Evolutionary conservation across 1,140 invertebrate species (phyloP).

Genomic region (Orchestia grillus): DNA sequence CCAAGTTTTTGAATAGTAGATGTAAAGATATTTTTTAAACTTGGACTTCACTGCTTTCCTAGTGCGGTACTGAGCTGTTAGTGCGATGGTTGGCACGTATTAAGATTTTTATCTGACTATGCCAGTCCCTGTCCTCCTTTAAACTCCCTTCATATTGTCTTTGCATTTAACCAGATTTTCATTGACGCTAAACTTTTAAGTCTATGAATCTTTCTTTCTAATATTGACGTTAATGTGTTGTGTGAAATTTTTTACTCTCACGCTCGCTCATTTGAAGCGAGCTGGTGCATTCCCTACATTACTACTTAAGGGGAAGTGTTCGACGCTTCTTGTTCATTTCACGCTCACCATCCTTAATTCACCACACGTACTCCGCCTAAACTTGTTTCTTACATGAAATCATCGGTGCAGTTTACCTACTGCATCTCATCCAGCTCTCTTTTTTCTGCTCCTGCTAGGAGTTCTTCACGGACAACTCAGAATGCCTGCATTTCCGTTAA

Average conservation of each 20-base stretch:
- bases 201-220: not conserved
- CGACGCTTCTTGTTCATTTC: not conserved
- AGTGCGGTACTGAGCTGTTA: not conserved
- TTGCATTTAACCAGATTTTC: not conserved
- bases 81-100: not conserved
- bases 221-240: not conserved
- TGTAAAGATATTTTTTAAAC: not conserved
- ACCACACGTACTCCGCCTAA: not conserved
- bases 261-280: not conserved
- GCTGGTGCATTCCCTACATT: not conserved
- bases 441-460: not conserved
- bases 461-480: not conserved
- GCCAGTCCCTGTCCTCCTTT: not conserved
- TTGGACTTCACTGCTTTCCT: not conserved
- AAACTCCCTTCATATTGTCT: not conserved
- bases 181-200: not conserved
- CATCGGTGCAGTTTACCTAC: not conserved
- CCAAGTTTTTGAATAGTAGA: not conserved
- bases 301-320: not conserved
- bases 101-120: not conserved
- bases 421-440: not conserved
- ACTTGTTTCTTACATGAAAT: not conserved
- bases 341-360: not conserved
- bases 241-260: not conserved
- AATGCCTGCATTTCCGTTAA: not conserved